phyloP scores from a whole-genome alignment of 2,888 invertebrate species.

The Rhabditoides inermis region DNA sequence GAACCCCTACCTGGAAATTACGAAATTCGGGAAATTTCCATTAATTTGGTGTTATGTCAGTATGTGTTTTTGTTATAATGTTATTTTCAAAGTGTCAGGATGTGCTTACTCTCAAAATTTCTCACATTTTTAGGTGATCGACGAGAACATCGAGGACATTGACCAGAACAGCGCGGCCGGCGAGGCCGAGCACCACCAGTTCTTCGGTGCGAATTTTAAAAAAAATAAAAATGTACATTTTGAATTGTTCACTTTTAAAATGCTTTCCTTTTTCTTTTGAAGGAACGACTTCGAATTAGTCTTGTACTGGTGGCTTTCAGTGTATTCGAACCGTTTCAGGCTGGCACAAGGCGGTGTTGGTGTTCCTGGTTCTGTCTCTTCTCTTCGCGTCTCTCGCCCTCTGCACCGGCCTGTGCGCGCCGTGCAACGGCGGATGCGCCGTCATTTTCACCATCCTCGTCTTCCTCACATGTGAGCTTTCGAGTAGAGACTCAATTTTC shows the following conservation, averaged over 20 bases:
- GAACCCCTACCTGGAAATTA: no score
- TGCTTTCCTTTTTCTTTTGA: background rate
- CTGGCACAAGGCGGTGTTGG: conserved; percentile 48
- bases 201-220: conserved; percentile 32
- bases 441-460: conserved; percentile 42
- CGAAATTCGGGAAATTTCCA: no score
- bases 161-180: conserved; percentile 49
- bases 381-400: conserved; percentile 33
- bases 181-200: conserved; percentile 50
- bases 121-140: conserved; percentile 32
- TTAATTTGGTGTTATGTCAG: no score
- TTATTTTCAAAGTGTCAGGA: no score
- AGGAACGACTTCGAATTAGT: background rate
- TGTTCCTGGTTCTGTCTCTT: conserved; percentile 42
- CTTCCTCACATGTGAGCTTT: conserved; percentile 36
- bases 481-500: background rate
- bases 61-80: no score
- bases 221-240: background rate
- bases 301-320: background rate
- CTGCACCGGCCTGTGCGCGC: conserved; percentile 44
- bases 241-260: background rate
- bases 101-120: no score
- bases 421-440: conserved; percentile 44
- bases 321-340: conserved; percentile 20
- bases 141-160: conserved; percentile 44